Evolutionary conservation across 2,113 vertebrate species (phyloP).

Genomic region (Tragelaphus scriptus): DNA sequence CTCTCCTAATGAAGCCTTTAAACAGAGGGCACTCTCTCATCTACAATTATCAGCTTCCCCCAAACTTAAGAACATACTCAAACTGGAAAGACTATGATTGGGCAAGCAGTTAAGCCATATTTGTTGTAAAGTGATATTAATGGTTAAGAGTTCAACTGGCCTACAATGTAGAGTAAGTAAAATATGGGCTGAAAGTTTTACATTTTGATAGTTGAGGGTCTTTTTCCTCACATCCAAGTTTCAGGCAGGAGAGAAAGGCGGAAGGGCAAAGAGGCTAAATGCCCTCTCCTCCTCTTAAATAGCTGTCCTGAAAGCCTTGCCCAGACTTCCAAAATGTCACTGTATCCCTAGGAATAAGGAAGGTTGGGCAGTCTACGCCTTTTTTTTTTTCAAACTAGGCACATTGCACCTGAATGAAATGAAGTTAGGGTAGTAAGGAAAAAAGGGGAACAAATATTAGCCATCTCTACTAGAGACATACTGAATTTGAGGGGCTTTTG

Average conservation of each 20-base stretch:
- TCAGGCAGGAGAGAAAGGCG: not conserved
- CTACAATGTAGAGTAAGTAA: not conserved
- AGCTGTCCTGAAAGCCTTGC: not conserved
- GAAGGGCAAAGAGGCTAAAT: not conserved
- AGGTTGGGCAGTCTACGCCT: not conserved
- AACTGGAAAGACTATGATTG: not conserved
- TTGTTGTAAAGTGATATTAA: not conserved
- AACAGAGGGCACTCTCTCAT: not conserved
- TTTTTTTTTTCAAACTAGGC: not conserved
- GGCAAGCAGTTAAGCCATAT: not conserved
- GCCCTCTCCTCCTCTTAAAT: too few species aligned
- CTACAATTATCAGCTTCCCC: not conserved
- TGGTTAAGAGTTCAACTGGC: not conserved
- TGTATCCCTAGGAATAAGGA: not conserved
- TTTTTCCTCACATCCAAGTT: not conserved
- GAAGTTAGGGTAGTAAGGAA: not conserved
- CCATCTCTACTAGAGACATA: not conserved
- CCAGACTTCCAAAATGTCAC: not conserved
- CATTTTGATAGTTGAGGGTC: not conserved
- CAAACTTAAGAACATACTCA: not conserved
- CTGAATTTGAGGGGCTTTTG: not conserved
- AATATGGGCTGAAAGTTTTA: not conserved
- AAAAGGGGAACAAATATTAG: not conserved
- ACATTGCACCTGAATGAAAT: not conserved
- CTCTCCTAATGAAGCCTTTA: not conserved